phyloP scores from a whole-genome alignment of 2,888 invertebrate genomes.

The Alcis repandata region DNA sequence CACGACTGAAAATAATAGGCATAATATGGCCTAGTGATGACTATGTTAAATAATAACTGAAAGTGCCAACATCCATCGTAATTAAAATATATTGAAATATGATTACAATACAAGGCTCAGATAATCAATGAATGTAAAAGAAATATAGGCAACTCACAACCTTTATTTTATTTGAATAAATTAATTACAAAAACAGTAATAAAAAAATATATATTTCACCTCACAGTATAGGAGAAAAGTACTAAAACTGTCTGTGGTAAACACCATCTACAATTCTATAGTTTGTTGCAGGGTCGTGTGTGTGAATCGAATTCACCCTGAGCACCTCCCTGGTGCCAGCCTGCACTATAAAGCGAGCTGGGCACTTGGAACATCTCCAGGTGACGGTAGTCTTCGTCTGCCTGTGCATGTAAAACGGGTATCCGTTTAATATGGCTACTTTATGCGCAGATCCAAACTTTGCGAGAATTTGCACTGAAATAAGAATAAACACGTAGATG shows the following conservation, averaged over 20 bases:
- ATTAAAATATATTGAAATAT: no score
- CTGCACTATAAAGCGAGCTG: not conserved
- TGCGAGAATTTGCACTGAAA: not conserved
- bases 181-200: no score
- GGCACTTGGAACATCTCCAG: constrained; percentile 2
- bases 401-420: constrained; percentile 27
- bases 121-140: no score
- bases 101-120: no score
- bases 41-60: no score
- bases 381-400: not conserved
- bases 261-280: not conserved
- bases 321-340: not conserved
- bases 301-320: not conserved
- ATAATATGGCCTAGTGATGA: no score
- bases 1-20: not conserved
- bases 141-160: no score
- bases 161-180: no score
- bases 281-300: not conserved
- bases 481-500: not conserved
- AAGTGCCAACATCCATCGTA: no score
- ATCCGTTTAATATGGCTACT: constrained; percentile 6
- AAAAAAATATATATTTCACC: not conserved
- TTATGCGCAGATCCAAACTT: constrained; percentile 8
- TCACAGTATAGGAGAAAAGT: not conserved
- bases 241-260: not conserved